A percentile compares a stretch with the other conserved stretches of the same genome.
Evolutionary conservation across 2,888 invertebrate species (phyloP).

Genomic region (Andrena hattorfiana): DNA sequence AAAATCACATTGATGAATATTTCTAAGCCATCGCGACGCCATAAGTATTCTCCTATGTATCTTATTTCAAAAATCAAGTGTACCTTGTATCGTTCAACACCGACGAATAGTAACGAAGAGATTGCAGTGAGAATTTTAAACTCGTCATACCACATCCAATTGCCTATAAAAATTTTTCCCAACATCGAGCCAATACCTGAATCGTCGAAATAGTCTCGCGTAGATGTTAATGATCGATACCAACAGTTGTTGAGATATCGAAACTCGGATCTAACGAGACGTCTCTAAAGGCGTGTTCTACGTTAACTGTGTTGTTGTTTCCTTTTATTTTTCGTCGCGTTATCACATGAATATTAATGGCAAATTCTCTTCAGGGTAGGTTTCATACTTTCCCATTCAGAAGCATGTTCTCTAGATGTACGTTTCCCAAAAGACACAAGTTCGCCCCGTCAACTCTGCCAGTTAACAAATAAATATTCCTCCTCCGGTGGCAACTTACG

Average conservation of each 20-base stretch:
- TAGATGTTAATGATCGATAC: background rate
- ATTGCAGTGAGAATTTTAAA: slow-evolving; percentile 8
- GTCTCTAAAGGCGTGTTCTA: slow-evolving; percentile 9
- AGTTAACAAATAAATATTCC: slow-evolving; percentile 35
- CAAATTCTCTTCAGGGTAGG: slow-evolving; percentile 14
- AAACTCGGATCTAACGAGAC: slow-evolving; percentile 10
- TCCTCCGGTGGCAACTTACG: slow-evolving; percentile 8
- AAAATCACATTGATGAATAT: slow-evolving; percentile 63
- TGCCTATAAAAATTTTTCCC: background rate
- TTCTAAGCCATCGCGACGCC: slow-evolving; percentile 39
- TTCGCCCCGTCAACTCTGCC: background rate
- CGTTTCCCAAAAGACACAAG: slow-evolving; percentile 21
- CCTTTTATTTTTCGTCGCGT: slow-evolving; percentile 8
- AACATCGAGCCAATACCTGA: background rate
- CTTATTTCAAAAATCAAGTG: slow-evolving; percentile 1
- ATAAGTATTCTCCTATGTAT: slow-evolving; percentile 26
- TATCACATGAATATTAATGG: slow-evolving; percentile 35
- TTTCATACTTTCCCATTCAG: slow-evolving; percentile 15
- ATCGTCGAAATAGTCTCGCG: slow-evolving; percentile 12
- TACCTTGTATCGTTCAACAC: slow-evolving; percentile 12
- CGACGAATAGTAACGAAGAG: background rate
- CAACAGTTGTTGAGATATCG: slow-evolving; percentile 5
- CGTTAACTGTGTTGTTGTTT: slow-evolving; percentile 15
- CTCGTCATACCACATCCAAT: slow-evolving; percentile 1
- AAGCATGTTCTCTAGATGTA: slow-evolving; percentile 20